Conservation (phyloP, 2,797 vertebrate genomes). For the Chelonia mydas region DNA sequence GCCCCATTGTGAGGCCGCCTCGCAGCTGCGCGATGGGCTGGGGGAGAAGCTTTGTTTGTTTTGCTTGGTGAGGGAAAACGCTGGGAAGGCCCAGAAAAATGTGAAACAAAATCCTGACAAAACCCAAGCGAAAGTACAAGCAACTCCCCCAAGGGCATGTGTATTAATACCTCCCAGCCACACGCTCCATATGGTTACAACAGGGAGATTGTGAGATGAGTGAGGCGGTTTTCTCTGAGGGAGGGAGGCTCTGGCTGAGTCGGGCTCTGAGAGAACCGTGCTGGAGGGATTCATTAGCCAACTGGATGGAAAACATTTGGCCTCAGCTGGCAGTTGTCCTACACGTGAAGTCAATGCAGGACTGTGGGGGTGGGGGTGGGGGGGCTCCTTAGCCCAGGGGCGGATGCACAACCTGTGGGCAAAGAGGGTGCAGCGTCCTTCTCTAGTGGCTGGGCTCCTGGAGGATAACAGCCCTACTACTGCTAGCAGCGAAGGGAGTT, state of each 20-base stretch:
- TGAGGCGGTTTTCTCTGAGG: not conserved
- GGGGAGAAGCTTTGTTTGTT: not conserved
- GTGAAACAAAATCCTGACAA: not conserved
- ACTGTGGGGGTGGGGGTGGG: too few species aligned
- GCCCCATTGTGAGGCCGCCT: conserved; percentile 52
- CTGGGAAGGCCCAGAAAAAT: not conserved
- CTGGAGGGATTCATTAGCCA: not conserved
- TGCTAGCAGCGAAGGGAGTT: not conserved
- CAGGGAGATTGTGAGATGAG: not conserved
- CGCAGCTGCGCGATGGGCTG: conserved; percentile 1
- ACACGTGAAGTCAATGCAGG: not conserved
- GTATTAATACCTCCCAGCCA: not conserved
- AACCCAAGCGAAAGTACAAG: not conserved
- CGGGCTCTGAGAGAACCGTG: not conserved
- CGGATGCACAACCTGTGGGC: not conserved
- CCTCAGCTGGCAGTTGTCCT: not conserved
- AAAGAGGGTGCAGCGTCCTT: not conserved
- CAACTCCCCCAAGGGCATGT: not conserved
- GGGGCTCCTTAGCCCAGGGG: not conserved
- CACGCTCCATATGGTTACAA: not conserved
- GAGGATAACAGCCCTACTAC: not conserved
- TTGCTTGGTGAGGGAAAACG: not conserved
- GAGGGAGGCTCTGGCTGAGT: not conserved
- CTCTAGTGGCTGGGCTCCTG: not conserved
- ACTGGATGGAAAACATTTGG: not conserved